Percentiles rank a stretch among this genome's conserved stretches.
These are phyloP conservation scores for Ascaphus truei DNA, from an alignment of 2,113 vertebrate species.

Conservation along the genomic window DNA sequence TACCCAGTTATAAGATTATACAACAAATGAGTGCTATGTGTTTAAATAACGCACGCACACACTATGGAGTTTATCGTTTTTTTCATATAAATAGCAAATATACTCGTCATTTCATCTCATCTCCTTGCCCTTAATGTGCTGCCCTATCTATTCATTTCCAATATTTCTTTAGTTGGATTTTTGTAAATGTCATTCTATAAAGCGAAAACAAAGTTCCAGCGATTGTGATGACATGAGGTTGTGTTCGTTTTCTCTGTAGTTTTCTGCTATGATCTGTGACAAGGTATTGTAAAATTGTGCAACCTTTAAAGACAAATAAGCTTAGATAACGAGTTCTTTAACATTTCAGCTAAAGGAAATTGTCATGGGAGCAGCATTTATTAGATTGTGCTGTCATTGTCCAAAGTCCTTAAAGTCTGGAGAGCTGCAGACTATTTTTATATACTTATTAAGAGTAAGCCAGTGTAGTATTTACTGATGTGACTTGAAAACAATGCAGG, in stretches of 20 bases:
- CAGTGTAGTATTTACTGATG: background rate
- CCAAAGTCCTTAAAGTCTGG: background rate
- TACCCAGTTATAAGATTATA: no score
- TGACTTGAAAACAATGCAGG: no score
- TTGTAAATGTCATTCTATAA: background rate
- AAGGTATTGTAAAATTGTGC: constrained; percentile 3
- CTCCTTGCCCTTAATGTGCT: background rate
- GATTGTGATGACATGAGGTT: background rate
- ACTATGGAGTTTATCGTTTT: no score
- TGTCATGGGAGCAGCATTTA: background rate
- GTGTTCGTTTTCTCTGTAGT: background rate
- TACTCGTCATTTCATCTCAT: background rate
- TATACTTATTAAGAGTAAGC: background rate
- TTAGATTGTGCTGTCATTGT: background rate
- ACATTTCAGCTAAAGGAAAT: constrained; percentile 3
- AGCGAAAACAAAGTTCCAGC: background rate
- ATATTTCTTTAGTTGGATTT: background rate
- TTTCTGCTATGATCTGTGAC: background rate
- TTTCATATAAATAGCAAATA: background rate
- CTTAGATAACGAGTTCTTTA: constrained; percentile 10
- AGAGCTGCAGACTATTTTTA: background rate
- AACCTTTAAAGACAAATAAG: constrained; percentile 18
- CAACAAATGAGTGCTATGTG: no score
- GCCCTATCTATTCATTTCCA: background rate
- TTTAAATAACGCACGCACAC: no score